Evolutionary conservation across 2,888 invertebrate genomes (phyloP).

Genomic region (Macropis europaea): DNA sequence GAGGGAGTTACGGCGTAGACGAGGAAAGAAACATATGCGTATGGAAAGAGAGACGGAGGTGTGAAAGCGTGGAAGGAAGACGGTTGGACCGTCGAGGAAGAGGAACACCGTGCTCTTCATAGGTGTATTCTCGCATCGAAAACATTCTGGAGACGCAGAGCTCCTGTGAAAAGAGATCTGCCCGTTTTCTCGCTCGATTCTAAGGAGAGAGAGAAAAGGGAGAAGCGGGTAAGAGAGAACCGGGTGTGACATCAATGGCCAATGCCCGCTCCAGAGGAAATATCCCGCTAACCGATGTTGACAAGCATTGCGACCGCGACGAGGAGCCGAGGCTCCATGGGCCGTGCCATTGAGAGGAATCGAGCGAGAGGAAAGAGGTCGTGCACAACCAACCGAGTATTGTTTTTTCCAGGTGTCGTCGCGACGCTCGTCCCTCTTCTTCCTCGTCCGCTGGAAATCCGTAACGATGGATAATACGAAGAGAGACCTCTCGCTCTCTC

Average conservation of each 20-base stretch:
- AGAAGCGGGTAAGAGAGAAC: slow-evolving; percentile 36
- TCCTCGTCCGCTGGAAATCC: slow-evolving; percentile 53
- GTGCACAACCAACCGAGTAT: slow-evolving; percentile 47
- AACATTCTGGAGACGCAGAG: slow-evolving; percentile 39
- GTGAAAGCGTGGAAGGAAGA: neutral
- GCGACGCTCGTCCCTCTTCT: slow-evolving; percentile 36
- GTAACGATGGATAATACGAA: slow-evolving; percentile 43
- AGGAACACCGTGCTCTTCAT: too few relatives aligned
- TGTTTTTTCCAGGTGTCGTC: slow-evolving; percentile 67
- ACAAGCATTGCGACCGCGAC: slow-evolving; percentile 76
- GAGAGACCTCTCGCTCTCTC: slow-evolving; percentile 1
- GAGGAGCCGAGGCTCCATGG: slow-evolving; percentile 37
- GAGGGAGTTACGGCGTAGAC: neutral
- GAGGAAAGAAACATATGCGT: neutral
- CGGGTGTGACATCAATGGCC: slow-evolving; percentile 76
- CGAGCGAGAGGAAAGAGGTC: slow-evolving; percentile 39
- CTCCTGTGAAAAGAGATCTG: slow-evolving; percentile 50
- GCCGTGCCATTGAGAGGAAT: slow-evolving; percentile 54
- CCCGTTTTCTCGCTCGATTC: slow-evolving; percentile 35
- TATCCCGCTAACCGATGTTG: slow-evolving; percentile 78
- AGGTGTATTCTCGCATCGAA: slow-evolving; percentile 53
- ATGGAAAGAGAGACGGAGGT: slow-evolving; percentile 1
- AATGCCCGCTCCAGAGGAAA: slow-evolving; percentile 77
- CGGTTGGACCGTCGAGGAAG: too few relatives aligned
- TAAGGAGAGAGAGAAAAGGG: slow-evolving; percentile 8